Percentiles rank a stretch among this genome's conserved stretches.
These are phyloP conservation scores for Microctonus brassicae DNA, from an alignment of 2,888 invertebrate species.

Conservation along the genomic window DNA sequence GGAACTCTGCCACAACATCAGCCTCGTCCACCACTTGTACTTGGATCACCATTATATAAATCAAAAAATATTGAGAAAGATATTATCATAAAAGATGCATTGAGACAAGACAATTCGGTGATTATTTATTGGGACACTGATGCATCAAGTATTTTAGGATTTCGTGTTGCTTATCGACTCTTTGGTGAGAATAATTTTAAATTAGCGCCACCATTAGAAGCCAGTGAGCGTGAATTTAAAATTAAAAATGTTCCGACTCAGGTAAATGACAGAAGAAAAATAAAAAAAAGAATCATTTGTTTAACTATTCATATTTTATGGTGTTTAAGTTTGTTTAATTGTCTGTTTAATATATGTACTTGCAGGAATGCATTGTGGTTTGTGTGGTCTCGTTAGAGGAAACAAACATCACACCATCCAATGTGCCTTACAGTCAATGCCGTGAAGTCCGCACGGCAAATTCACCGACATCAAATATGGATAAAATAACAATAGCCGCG, in stretches of 20 bases:
- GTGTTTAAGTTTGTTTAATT: background rate
- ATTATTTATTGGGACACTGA: slow-evolving; percentile 94
- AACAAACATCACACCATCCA: slow-evolving; percentile 87
- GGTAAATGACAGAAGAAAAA: slow-evolving; percentile 71
- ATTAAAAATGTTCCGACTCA: slow-evolving; percentile 93
- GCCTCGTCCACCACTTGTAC: slow-evolving; percentile 78
- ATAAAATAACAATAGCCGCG: slow-evolving; percentile 94
- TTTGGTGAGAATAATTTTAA: slow-evolving; percentile 93
- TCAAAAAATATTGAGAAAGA: slow-evolving; percentile 80
- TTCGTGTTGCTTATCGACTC: slow-evolving; percentile 88
- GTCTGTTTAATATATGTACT: slow-evolving; percentile 37
- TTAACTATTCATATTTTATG: background rate
- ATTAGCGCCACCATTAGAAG: slow-evolving; percentile 89
- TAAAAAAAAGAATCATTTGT: slow-evolving; percentile 56
- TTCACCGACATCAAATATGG: slow-evolving; percentile 89
- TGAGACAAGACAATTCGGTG: slow-evolving; percentile 87
- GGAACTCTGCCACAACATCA: slow-evolving; percentile 68
- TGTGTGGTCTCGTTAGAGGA: slow-evolving; percentile 93
- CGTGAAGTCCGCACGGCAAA: slow-evolving; percentile 89
- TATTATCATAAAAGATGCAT: slow-evolving; percentile 88
- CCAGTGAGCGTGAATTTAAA: slow-evolving; percentile 91
- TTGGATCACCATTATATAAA: slow-evolving; percentile 77
- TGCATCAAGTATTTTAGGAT: slow-evolving; percentile 88
- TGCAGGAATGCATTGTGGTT: slow-evolving; percentile 91
- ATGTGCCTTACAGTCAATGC: slow-evolving; percentile 88